A percentile compares a stretch with the other conserved stretches of the same genome.
Conservation (phyloP, 1,140 invertebrate species). For the Atta colombica region DNA sequence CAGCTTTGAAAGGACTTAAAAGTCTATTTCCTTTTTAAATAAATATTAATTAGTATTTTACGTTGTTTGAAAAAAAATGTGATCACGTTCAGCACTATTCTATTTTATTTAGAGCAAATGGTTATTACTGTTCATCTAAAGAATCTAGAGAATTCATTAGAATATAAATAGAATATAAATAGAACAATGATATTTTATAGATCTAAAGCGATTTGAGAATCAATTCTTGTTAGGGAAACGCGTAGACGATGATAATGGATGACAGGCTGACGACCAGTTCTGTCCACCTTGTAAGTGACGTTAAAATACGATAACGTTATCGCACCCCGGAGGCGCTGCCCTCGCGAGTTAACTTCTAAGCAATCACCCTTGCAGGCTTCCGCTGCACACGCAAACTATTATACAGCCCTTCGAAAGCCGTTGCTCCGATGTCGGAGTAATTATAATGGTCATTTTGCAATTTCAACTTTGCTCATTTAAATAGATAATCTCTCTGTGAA, state of each 20-base stretch:
- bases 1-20: background rate
- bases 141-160: background rate
- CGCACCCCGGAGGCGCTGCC: conserved; percentile 51
- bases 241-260: conserved; percentile 16
- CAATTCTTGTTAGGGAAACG: background rate
- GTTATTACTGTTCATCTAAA: background rate
- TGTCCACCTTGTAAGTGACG: conserved; percentile 39
- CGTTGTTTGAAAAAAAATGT: background rate
- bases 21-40: background rate
- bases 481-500: conserved; percentile 6
- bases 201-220: conserved; percentile 1
- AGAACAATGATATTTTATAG: background rate
- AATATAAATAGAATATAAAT: background rate
- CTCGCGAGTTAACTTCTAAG: conserved; percentile 70
- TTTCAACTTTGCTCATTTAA: conserved; percentile 26
- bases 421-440: conserved; percentile 64
- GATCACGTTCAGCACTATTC: background rate
- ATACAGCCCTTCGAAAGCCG: conserved; percentile 51
- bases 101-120: background rate
- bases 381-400: conserved; percentile 68
- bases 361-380: conserved; percentile 68
- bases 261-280: conserved; percentile 3
- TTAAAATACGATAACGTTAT: conserved; percentile 71
- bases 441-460: conserved; percentile 68
- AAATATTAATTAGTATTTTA: background rate